phyloP scores from a whole-genome alignment of 1,140 invertebrate species.

The Sinonovacula constricta region DNA sequence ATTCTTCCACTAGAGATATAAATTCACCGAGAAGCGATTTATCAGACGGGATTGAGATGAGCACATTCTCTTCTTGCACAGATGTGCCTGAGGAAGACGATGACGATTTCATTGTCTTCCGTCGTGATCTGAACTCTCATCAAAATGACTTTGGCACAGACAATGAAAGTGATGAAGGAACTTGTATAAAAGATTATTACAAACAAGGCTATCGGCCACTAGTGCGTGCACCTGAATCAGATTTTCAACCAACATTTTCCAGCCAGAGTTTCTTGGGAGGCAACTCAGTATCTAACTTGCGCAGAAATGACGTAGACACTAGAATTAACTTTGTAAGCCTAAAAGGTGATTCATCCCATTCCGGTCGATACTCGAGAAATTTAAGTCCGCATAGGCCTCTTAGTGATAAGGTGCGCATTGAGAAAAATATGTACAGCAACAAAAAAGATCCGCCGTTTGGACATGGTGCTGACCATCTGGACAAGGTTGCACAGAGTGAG shows the following conservation, averaged over 20 bases:
- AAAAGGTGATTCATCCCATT: slow-evolving; percentile 12
- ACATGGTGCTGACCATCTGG: slow-evolving; percentile 56
- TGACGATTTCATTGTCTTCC: slow-evolving; percentile 29
- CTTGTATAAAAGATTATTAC: slow-evolving; percentile 51
- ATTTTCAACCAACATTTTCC: slow-evolving; percentile 47
- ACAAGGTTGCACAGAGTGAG: slow-evolving; percentile 63
- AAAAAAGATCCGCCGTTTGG: slow-evolving; percentile 58
- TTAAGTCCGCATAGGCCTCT: slow-evolving; percentile 18
- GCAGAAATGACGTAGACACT: slow-evolving; percentile 51
- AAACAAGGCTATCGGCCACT: slow-evolving; percentile 38
- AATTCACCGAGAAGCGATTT: slow-evolving; percentile 68
- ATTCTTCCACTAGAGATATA: slow-evolving; percentile 57
- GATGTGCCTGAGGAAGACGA: slow-evolving; percentile 42
- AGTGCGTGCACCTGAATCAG: slow-evolving; percentile 3
- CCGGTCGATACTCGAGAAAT: slow-evolving; percentile 21
- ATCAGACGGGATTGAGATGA: slow-evolving; percentile 59
- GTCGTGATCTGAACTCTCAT: not conserved
- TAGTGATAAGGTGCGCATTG: slow-evolving; percentile 56
- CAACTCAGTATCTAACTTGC: slow-evolving; percentile 35
- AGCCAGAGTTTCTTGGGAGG: slow-evolving; percentile 42
- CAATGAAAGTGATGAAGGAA: slow-evolving; percentile 61
- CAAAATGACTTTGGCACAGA: slow-evolving; percentile 59
- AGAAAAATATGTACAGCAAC: slow-evolving; percentile 56
- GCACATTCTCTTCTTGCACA: slow-evolving; percentile 49
- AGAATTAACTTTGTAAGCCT: slow-evolving; percentile 53